phyloP scores from a whole-genome alignment of 2,113 vertebrate species.

The Thomomys bottae region DNA sequence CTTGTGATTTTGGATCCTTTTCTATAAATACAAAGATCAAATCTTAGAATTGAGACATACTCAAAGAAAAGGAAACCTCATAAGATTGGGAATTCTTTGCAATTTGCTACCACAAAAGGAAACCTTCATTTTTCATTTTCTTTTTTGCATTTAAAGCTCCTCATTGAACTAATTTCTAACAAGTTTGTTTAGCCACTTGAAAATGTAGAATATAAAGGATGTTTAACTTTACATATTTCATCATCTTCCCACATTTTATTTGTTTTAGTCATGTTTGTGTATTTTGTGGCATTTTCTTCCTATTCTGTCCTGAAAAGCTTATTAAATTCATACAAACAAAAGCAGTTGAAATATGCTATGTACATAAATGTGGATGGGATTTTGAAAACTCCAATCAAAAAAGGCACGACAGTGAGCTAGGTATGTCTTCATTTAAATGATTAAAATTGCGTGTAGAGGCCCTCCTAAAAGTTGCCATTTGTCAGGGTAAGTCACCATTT shows the following conservation, averaged over 20 bases:
- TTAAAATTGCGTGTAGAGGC: neutral
- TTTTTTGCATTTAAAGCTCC: neutral
- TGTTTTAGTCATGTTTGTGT: neutral
- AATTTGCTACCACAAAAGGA: neutral
- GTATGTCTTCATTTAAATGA: neutral
- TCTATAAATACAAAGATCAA: neutral
- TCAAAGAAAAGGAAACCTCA: neutral
- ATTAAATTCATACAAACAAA: neutral
- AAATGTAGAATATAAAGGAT: neutral
- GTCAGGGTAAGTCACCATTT: neutral
- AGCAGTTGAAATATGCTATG: neutral
- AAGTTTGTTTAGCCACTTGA: slow-evolving; percentile 2
- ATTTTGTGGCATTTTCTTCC: neutral
- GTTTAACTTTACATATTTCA: neutral
- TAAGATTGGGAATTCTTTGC: neutral
- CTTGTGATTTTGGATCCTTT: neutral
- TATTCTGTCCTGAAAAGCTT: neutral
- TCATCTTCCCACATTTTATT: neutral
- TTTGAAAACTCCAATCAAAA: neutral
- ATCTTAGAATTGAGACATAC: neutral
- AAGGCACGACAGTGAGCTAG: neutral
- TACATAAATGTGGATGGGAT: neutral
- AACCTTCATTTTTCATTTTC: neutral
- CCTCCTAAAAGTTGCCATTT: neutral
- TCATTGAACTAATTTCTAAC: neutral